Evolutionary conservation across 1,140 invertebrate species (phyloP), one percentile per base, ranked within the genome.

Genomic region (Lamellibrachia luymesi): DNA sequence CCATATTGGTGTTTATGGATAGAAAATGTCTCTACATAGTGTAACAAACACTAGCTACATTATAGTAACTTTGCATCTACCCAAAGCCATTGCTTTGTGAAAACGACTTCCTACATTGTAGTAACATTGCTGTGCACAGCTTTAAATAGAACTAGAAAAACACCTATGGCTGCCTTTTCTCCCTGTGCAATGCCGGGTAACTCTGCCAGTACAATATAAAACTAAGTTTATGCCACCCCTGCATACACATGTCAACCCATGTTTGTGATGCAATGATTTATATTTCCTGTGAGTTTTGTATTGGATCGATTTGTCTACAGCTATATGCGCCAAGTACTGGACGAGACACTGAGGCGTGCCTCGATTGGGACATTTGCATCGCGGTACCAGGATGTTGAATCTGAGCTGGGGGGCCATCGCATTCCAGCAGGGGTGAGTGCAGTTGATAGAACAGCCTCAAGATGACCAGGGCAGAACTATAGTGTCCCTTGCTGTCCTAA

Each of bases 271-370:
- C 6, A 8, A 56, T 22, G 25, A 10, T 22, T 80, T 80, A 0
- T 80, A 80, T 80, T 10, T 80, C 17, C 25, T 10, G 25, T 80
- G 64, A 22, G 52, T 80, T 1, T 8, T 22, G 5, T 17, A 17
- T 4, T 10, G 4, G 13, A 25, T 5, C 1, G 49, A 90, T 64
- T 94, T 80, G 91, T 92, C 64, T 92, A 91, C 93, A 96, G 95
- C 50, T 96, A 96, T 94, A 80, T 95, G 4, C 92, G 94, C n/a
- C 95, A 95, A 93, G 95, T 96, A 10, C 93, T 96, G 8, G 94
- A 96, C 94, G 96, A 96, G 92, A 95, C 95, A 5, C 49, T 96
- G 50, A 93, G 96, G 22, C 95, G 95, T 94, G 94, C 95, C 89
- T 95, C 94, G 5, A 91, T 96, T n/a, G 95, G 94, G 51, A 27